phyloP scores from a whole-genome alignment of 2,113 vertebrate species.

The Eolophus roseicapilla region DNA sequence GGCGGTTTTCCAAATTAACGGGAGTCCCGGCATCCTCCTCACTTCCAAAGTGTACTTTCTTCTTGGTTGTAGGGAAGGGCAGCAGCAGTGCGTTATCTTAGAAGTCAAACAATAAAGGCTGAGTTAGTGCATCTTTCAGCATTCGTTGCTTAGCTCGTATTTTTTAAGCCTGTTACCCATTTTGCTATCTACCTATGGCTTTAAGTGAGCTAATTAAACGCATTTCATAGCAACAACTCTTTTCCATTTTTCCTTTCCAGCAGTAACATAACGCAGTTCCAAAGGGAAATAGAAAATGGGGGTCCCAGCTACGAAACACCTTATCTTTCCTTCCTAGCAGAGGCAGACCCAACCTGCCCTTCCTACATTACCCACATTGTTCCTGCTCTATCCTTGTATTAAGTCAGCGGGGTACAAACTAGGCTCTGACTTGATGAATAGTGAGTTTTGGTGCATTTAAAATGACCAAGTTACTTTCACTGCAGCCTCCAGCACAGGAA shows the following conservation, averaged over 20 bases:
- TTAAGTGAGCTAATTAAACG: neutral
- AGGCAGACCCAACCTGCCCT: neutral
- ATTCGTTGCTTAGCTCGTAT: neutral
- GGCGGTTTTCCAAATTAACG: conserved; percentile 45
- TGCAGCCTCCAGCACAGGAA: neutral
- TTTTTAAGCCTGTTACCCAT: neutral
- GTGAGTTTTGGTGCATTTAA: neutral
- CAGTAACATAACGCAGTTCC: neutral
- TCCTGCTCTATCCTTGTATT: neutral
- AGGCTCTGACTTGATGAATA: neutral
- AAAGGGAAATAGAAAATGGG: neutral
- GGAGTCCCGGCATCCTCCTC: conserved; percentile 77
- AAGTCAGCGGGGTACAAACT: neutral
- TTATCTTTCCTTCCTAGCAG: neutral
- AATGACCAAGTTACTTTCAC: neutral
- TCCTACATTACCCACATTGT: neutral
- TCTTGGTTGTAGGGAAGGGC: conserved; percentile 77
- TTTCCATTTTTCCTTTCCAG: neutral
- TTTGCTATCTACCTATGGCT: neutral
- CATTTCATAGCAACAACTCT: neutral
- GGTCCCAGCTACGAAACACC: neutral
- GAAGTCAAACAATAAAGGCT: conserved; percentile 22
- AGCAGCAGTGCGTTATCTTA: conserved; percentile 68
- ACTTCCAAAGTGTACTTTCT: conserved; percentile 85
- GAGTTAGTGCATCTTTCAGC: neutral